A percentile compares a stretch with the other conserved stretches of the same genome.
Conservation (phyloP, 2,797 vertebrate species). For the Apogon talboti region DNA sequence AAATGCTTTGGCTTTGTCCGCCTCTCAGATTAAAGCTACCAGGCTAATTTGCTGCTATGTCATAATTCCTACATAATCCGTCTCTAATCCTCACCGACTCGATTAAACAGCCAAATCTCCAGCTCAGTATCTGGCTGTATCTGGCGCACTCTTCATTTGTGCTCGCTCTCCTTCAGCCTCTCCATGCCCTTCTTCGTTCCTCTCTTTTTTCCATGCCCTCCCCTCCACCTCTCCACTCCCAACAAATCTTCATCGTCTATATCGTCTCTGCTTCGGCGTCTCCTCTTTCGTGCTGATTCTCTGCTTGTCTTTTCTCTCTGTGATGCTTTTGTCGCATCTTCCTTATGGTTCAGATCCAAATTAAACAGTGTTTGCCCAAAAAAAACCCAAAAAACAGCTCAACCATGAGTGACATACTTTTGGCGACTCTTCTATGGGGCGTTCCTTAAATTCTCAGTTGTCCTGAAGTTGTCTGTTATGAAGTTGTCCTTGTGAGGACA, state of each 20-base stretch:
- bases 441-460: neutral
- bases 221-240: slow-evolving; percentile 32
- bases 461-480: neutral
- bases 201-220: slow-evolving; percentile 26
- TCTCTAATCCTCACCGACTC: slow-evolving; percentile 80
- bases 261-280: slow-evolving; percentile 27
- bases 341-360: slow-evolving; percentile 8
- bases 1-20: slow-evolving; percentile 69
- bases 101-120: slow-evolving; percentile 84
- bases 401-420: slow-evolving; percentile 1
- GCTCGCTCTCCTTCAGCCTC: slow-evolving; percentile 35
- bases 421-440: neutral
- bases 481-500: slow-evolving; percentile 12
- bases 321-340: slow-evolving; percentile 11
- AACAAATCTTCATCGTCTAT: slow-evolving; percentile 40
- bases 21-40: slow-evolving; percentile 83
- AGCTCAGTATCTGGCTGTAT: slow-evolving; percentile 74
- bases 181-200: slow-evolving; percentile 3
- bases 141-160: slow-evolving; percentile 64
- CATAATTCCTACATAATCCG: slow-evolving; percentile 82
- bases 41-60: slow-evolving; percentile 85
- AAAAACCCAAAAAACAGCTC: neutral
- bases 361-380: neutral
- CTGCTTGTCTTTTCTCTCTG: slow-evolving; percentile 13
- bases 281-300: slow-evolving; percentile 14